Base-by-base conservation (phyloP, 2,113 vertebrate genomes). In the Poeciliopsis occidentalis region DNA sequence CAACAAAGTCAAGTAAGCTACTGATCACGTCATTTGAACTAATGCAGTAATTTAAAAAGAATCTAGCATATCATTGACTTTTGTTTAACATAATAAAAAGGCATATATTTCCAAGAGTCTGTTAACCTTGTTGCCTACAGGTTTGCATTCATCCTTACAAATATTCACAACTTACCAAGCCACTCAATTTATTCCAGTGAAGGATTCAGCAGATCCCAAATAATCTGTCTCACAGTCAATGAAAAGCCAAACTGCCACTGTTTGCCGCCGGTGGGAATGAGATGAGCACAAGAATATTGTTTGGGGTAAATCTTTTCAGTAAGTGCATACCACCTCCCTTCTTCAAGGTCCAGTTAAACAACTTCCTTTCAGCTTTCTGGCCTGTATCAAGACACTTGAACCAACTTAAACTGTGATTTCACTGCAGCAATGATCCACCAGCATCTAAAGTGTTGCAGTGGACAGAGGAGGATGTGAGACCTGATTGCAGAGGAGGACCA, bases 121-220 rank as follows among this genome's bases (percentile, higher is more conserved):
- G 4, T 24, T 37, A 65, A n/a, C 4, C 37, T 37, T n/a, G 31
- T 22, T 37, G 19, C 30, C 26, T 47, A 30, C 12, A 30, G 12
- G 2, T 64, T 31, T 12, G 26, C 54, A 61, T 57, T 41, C n/a
- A 67, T 29, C 7, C 12, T 41, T 19, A 72, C 31, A 44, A 85
- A 41, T 5, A 61, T 60, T 67, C 2, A 66, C 4, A 39, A 82
- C 90, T 92, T 70, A 92, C 88, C 88, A 68, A 72, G 76, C 64
- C 44, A 69, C 60, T 77, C 0, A 37, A 57, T 24, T 0, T 17
- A 57, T 78, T 61, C 74, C 63, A 62, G 68, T 78, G 37, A 39
- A 75, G 15, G 1, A 26, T 62, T 67, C 7, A 31, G 57, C 32
- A n/a, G 34, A 64, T 65, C 80, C 60, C 19, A 64, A 60, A 13